Evolutionary conservation across 2,797 vertebrate species (phyloP).

Genomic region (Sphenodon punctatus): DNA sequence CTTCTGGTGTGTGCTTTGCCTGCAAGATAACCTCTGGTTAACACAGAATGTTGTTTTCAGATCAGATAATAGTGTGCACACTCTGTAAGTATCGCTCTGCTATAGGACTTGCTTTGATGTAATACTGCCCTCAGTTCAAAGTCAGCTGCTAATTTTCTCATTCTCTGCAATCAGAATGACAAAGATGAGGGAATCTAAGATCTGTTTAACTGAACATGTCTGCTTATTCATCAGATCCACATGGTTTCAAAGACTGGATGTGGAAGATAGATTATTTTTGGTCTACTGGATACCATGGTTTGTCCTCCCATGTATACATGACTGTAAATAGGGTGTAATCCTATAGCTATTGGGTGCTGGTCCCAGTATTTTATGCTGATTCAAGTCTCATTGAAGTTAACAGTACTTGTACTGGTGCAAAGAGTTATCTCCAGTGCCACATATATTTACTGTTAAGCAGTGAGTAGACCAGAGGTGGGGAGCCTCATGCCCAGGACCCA

Average conservation of each 20-base stretch:
- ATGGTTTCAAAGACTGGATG: neutral
- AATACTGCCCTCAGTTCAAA: constrained; percentile 54
- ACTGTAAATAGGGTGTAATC: too few relatives aligned
- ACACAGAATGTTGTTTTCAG: constrained; percentile 60
- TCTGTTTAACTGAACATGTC: constrained; percentile 10
- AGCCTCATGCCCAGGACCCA: neutral
- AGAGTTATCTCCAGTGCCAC: too few relatives aligned
- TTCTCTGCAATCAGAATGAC: neutral
- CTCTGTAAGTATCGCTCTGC: constrained; percentile 58
- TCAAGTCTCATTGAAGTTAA: too few relatives aligned
- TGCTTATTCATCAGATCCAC: neutral
- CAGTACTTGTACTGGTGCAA: too few relatives aligned
- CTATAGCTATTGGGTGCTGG: too few relatives aligned
- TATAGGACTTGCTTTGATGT: constrained; percentile 27
- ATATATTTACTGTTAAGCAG: too few relatives aligned
- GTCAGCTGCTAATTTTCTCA: constrained; percentile 38
- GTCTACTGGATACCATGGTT: too few relatives aligned
- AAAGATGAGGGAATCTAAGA: neutral
- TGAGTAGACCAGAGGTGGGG: neutral
- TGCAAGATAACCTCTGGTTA: constrained; percentile 69
- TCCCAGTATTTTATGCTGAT: too few relatives aligned
- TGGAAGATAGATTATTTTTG: neutral
- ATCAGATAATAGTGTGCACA: constrained; percentile 53
- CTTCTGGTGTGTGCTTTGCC: constrained; percentile 48
- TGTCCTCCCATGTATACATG: too few relatives aligned